Base-by-base conservation (phyloP, 1,140 invertebrate genomes). In the Meloidogyne floridensis region DNA sequence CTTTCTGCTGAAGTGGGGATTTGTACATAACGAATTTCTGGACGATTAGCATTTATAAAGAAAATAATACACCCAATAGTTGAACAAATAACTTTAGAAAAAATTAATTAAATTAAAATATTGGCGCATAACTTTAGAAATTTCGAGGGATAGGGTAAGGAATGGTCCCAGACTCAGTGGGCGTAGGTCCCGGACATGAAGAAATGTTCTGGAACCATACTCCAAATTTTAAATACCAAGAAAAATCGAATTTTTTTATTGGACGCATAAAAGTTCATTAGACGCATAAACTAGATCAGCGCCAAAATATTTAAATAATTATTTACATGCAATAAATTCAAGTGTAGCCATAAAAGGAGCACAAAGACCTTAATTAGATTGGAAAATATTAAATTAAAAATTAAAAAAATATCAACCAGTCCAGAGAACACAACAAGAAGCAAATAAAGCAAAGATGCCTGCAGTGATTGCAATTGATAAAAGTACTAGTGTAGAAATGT, bases 21-120 rank as follows among this genome's bases (percentile, higher is more conserved):
- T 71, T 79, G 77, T 5, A 72, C 72, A 53, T 79, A 79, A 15
- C 77, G 77, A 47, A 79, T 79, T 43, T 79, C 77, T 69, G 77
- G 77, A 9, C 77, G 77, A 79, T 79, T 79, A 32, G 77, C 77
- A 53, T 79, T 79, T 6, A 79, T 3, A 51, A 79, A 79, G n/a
- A 79, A 79, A 11, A 79, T 71, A 72, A 42, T 72, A 72, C 69
- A 53, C 13, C 77, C 77, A 51, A 79, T 79, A 7, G 77, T 51
- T 43, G 77, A 79, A 18, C 53, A 79, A 79, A 79, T 72, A 18
- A 79, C 77, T 79, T 15, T 15, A 65, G 20, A 32, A 32, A 78
- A 56, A 1, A 4, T 47, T 13, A 11, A 47, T 51, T 53, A 75
- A 53, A n/a, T 54, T 54, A 15, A 7, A 15, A 56, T 75, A n/a